Percentiles rank a stretch among this genome's conserved stretches.
Conservation (phyloP, 2,797 vertebrate genomes). For the Cuniculus paca region DNA sequence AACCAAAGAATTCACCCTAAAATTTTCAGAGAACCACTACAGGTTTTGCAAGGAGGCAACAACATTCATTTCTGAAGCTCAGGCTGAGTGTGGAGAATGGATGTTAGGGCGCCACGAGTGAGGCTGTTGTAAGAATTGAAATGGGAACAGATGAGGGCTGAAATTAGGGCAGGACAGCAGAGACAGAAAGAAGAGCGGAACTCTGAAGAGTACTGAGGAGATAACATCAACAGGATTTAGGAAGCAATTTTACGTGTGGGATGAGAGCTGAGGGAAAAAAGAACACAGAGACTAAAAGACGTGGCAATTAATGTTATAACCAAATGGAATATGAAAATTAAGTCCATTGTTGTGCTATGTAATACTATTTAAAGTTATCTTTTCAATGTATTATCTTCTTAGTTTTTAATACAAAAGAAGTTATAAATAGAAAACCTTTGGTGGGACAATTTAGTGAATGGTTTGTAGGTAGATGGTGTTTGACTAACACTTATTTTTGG, state of each 20-base stretch:
- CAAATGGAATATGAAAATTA: neutral
- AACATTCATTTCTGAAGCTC: neutral
- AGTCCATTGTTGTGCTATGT: constrained; percentile 43
- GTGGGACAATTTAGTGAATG: constrained; percentile 69
- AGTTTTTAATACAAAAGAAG: constrained; percentile 53
- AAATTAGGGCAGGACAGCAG: neutral
- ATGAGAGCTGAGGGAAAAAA: neutral
- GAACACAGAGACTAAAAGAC: neutral
- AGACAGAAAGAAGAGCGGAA: neutral
- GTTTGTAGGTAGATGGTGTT: constrained; percentile 47
- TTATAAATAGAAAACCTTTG: neutral
- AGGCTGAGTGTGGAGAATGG: neutral
- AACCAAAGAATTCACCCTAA: neutral
- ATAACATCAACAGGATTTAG: neutral
- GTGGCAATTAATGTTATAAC: neutral
- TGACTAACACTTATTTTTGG: constrained; percentile 70
- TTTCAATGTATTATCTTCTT: neutral
- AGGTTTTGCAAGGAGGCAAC: neutral
- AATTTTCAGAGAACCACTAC: neutral
- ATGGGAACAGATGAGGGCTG: neutral
- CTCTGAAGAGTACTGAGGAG: neutral
- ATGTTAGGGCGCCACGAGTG: neutral
- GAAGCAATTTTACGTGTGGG: neutral
- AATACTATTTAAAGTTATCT: constrained; percentile 59
- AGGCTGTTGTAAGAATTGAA: neutral